Evolutionary conservation across 2,888 invertebrate species (phyloP), one percentile per base, ranked within the genome.

Genomic region (Amorpha juglandis): DNA sequence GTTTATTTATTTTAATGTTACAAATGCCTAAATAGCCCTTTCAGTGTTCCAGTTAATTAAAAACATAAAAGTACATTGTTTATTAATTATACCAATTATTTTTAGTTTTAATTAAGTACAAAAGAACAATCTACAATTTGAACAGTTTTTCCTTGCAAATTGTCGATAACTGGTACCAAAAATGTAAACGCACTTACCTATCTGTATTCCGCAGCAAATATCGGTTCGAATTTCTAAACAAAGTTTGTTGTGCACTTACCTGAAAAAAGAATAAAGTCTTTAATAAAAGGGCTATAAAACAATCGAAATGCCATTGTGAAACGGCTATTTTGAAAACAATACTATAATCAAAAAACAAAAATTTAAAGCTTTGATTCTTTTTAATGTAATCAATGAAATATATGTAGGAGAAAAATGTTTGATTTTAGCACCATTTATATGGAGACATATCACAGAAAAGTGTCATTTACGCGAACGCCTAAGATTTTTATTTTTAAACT

Each of bases 221-320:
- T 75, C 74, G 73, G 73, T 69, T 69, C 72, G 71, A 78, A 78
- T 80, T 77, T 84, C 82, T 78, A 85, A 86, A 86, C 82, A 87
- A 77, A 78, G 82, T 86, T 82, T 79, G 83, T 82, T 82, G 80
- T 76, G 74, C 71, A 88, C 90, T 91, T 91, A 92, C 91, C 91
- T 91, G 88, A 81, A 90, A 89, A 83, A 83, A 83, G 78, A 82
- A 86, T 83, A 85, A 74, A 75, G 76, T 81, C 76, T 84, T 82
- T 82, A 85, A 84, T 82, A 84, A 78, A 81, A 75, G 67, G 63
- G 65, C 71, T 70, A 79, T 76, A 80, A 78, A 82, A 83, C 81
- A 83, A 82, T 78, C 75, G 74, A 1, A 11, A 14, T 64, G 62
- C 53, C 55, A 68, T 68, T 70, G 67, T 70, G 63, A 45, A 42